These are phyloP conservation scores for Astur gentilis DNA, from an alignment of 2,113 vertebrate genomes.

Conservation along the genomic window DNA sequence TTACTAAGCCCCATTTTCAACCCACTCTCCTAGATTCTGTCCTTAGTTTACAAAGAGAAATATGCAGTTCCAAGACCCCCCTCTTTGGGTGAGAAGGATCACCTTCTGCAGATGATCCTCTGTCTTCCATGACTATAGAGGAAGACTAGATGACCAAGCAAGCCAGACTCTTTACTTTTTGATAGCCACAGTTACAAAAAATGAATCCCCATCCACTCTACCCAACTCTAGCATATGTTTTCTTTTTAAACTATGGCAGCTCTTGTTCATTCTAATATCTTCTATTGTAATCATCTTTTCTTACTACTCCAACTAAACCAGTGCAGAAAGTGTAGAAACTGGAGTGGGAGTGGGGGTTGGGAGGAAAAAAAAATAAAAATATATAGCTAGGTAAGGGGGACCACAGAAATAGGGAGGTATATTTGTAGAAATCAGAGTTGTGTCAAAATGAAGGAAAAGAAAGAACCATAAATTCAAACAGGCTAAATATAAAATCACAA, in stretches of 20 bases:
- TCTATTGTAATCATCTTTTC: neutral
- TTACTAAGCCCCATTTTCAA: neutral
- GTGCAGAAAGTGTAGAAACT: neutral
- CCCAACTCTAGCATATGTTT: neutral
- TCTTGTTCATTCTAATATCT: neutral
- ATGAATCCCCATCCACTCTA: neutral
- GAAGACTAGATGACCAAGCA: neutral
- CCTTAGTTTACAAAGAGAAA: neutral
- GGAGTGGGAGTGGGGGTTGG: neutral
- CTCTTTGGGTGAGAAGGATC: neutral
- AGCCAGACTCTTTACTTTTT: neutral
- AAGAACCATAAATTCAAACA: neutral
- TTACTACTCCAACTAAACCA: neutral
- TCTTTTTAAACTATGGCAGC: neutral
- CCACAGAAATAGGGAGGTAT: neutral
- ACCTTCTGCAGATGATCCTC: neutral
- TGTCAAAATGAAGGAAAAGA: neutral
- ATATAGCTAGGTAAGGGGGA: fast-evolving
- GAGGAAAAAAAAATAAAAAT: no score
- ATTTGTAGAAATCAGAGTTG: neutral
- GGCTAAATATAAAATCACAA: neutral
- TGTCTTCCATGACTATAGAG: neutral
- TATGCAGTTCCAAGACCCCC: neutral
- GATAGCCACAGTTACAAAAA: neutral
- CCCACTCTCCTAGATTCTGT: neutral